Conservation (phyloP, 1,140 invertebrate genomes). For the Eueides isabella region DNA sequence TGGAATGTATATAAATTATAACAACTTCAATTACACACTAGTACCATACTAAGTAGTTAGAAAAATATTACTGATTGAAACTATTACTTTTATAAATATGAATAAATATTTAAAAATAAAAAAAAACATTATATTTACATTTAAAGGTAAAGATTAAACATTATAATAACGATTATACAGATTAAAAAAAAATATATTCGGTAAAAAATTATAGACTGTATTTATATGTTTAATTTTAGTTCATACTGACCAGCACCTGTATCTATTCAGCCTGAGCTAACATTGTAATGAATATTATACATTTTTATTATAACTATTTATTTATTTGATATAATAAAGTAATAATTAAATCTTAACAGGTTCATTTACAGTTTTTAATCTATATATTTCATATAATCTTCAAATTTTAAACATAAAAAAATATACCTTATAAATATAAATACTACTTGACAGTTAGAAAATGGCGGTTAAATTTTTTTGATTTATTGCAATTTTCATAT, state of each 20-base stretch:
- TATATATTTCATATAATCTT: no score
- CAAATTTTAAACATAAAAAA: no score
- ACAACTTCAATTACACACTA: not conserved
- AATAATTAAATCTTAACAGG: not conserved
- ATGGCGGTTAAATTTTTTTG: not conserved
- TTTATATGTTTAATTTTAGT: not conserved
- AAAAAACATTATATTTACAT: not conserved
- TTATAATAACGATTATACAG: not conserved
- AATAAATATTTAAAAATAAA: not conserved
- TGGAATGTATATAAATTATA: slow-evolving; percentile 10
- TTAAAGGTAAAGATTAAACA: not conserved
- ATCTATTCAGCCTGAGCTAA: not conserved
- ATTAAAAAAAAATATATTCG: not conserved
- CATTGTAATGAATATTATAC: not conserved
- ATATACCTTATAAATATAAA: no score
- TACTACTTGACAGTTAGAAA: not conserved
- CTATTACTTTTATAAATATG: not conserved
- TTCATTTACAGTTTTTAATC: no score
- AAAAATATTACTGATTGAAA: no score
- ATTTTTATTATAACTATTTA: not conserved
- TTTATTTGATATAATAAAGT: no score
- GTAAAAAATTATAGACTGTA: not conserved
- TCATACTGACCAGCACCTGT: slow-evolving; percentile 1
- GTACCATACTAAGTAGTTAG: not conserved
- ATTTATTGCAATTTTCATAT: no score